Evolutionary conservation across 1,140 invertebrate genomes (phyloP).

Genomic region (Drosophila arizonae): DNA sequence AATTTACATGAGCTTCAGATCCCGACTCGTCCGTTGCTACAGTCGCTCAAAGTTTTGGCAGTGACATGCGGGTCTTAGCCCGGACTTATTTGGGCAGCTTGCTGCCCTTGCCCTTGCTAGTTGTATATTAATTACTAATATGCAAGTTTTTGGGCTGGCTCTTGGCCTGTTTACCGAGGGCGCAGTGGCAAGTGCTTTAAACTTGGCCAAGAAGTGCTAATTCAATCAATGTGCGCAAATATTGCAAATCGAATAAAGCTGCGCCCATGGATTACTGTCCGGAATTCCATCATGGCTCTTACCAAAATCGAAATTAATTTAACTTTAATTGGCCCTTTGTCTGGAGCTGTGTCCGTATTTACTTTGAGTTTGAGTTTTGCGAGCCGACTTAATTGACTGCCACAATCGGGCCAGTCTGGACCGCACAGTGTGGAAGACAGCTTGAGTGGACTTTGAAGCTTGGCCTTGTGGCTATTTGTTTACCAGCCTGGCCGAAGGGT

Average conservation of each 20-base stretch:
- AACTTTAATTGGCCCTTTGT: constrained; percentile 67
- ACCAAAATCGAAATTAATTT: constrained; percentile 66
- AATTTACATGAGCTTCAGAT: constrained; percentile 63
- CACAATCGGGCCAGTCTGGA: constrained; percentile 24
- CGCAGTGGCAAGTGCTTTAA: constrained; percentile 53
- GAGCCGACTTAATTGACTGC: constrained; percentile 22
- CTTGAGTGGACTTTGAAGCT: constrained; percentile 42
- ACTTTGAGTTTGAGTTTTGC: constrained; percentile 49
- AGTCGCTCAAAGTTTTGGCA: constrained; percentile 52
- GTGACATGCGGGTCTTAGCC: constrained; percentile 42
- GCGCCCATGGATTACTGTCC: neutral
- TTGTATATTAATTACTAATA: constrained; percentile 75
- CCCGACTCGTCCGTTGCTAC: constrained; percentile 20
- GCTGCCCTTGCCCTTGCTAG: neutral
- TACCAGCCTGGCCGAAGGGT: constrained; percentile 30
- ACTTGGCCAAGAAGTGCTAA: constrained; percentile 74
- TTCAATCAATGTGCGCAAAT: constrained; percentile 68
- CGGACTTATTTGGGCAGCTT: neutral
- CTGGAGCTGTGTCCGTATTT: constrained; percentile 40
- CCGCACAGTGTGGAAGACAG: constrained; percentile 30
- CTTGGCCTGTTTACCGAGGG: constrained; percentile 14
- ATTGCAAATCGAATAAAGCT: constrained; percentile 13
- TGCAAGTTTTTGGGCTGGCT: constrained; percentile 58
- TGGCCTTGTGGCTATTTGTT: constrained; percentile 32
- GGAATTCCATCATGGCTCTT: constrained; percentile 29